These are phyloP conservation scores for Abscondita cerata DNA, from an alignment of 2,888 invertebrate species.

Conservation along the genomic window DNA sequence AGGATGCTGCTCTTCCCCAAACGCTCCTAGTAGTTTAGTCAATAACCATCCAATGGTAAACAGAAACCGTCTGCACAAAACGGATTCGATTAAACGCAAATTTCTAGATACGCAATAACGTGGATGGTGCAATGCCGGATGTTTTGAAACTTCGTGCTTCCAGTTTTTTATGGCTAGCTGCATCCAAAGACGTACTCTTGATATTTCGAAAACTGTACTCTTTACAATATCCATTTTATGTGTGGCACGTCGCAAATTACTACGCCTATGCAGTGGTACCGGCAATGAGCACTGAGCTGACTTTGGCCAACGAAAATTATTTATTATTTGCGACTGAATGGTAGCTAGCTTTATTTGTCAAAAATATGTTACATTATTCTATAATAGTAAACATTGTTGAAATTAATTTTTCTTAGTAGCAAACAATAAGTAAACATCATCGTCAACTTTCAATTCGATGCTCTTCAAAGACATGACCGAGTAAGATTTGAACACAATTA, in stretches of 20 bases:
- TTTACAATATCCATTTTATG: neutral
- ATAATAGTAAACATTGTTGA: no score
- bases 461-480: slow-evolving; percentile 13
- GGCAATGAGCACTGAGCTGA: neutral
- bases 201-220: neutral
- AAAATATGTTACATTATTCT: no score
- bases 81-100: no score
- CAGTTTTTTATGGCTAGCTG: neutral
- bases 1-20: no score
- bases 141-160: neutral
- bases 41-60: no score
- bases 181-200: neutral
- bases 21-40: no score
- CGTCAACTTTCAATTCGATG: slow-evolving; percentile 15
- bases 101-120: no score
- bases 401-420: slow-evolving; percentile 18
- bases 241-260: neutral
- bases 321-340: slow-evolving; percentile 12
- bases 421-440: slow-evolving; percentile 15
- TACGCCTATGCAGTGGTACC: neutral
- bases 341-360: neutral
- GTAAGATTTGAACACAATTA: slow-evolving; percentile 18
- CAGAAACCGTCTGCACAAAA: no score
- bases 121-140: neutral
- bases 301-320: neutral